These are phyloP conservation scores for Plestiodon gilberti DNA, from an alignment of 2,113 vertebrate genomes.

Conservation along the genomic window DNA sequence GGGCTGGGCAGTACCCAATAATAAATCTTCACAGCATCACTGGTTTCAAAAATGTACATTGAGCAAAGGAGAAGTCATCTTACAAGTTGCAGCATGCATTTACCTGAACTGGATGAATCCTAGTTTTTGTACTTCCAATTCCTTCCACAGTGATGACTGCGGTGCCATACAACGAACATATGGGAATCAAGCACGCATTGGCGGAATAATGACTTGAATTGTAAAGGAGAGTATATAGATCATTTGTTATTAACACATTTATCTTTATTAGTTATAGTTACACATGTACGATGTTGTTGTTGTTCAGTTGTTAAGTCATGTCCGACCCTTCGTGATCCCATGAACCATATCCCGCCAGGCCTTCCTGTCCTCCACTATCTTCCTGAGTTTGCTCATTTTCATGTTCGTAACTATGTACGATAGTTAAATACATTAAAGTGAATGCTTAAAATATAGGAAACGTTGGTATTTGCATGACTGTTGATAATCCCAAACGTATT, in stretches of 20 bases:
- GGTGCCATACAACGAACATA: conserved; percentile 80
- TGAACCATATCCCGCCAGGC: no score
- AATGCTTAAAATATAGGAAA: not conserved
- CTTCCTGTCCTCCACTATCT: no score
- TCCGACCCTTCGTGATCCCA: no score
- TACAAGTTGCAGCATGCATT: not conserved
- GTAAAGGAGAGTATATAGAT: conserved; percentile 34
- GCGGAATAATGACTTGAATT: conserved; percentile 79
- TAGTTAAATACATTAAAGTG: not conserved
- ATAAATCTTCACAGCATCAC: not conserved
- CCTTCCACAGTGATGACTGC: conserved; percentile 86
- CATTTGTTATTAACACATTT: not conserved
- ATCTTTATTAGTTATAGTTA: not conserved
- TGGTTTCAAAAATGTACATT: not conserved
- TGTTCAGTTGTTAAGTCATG: no score
- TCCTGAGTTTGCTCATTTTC: no score
- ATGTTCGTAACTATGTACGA: no score
- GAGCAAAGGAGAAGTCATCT: not conserved
- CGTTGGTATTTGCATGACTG: not conserved
- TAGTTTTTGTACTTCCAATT: conserved; percentile 81
- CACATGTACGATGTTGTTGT: not conserved
- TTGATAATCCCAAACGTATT: not conserved
- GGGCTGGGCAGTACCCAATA: not conserved
- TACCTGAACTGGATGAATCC: conserved; percentile 85
- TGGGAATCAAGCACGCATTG: conserved; percentile 83